Conservation (phyloP, 2,797 vertebrate genomes). For the Sebastes nivosus region DNA sequence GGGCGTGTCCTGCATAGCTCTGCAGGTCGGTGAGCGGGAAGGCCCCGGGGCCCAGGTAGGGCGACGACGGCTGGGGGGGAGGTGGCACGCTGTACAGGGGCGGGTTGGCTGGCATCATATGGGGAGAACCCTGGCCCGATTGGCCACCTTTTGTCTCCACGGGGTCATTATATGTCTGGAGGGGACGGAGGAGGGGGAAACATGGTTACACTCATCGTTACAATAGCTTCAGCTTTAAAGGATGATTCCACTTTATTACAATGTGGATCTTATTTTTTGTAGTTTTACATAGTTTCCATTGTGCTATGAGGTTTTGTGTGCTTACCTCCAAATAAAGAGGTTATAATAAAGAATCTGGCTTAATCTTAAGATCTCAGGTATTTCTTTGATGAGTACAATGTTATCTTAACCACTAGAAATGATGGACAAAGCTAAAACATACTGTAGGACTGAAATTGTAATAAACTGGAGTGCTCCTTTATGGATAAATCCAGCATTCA, state of each 20-base stretch:
- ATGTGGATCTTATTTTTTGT: neutral
- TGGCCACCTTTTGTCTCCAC: constrained; percentile 88
- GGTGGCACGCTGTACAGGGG: constrained; percentile 91
- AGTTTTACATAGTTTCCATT: neutral
- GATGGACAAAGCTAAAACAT: neutral
- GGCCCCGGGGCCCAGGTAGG: constrained; percentile 89
- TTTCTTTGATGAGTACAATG: neutral
- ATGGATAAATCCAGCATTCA: too few relatives aligned
- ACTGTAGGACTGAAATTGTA: neutral
- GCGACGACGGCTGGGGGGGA: constrained; percentile 88
- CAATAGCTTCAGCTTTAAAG: neutral
- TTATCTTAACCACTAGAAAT: neutral
- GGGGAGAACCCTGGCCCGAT: constrained; percentile 86
- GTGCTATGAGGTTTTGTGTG: neutral
- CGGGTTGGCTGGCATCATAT: constrained; percentile 93
- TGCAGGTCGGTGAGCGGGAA: constrained; percentile 95
- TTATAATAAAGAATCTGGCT: neutral
- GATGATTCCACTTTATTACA: neutral
- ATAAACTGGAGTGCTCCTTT: too few relatives aligned
- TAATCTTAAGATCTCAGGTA: neutral
- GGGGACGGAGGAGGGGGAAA: neutral
- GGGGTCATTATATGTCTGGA: constrained; percentile 91
- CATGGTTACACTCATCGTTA: neutral
- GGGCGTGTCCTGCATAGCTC: constrained; percentile 89
- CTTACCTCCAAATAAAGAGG: neutral